Conservation (phyloP, 2,888 invertebrate genomes). For the Aquatica leii region DNA sequence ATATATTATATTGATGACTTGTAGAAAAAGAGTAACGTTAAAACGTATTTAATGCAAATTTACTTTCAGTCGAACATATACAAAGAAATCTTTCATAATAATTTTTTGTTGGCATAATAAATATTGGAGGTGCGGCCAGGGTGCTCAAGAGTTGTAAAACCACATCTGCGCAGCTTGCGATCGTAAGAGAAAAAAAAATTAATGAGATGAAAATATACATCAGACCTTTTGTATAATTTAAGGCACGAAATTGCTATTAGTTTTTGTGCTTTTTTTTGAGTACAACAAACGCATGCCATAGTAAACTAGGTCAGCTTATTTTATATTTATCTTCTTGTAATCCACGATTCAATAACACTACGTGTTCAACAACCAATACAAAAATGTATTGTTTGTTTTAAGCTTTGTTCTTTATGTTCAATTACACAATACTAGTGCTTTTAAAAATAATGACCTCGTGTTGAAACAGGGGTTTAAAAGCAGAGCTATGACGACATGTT, state of each 20-base stretch:
- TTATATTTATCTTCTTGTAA: not conserved
- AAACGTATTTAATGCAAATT: conserved; percentile 9
- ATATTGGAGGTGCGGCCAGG: conserved; percentile 1
- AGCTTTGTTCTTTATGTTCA: not conserved
- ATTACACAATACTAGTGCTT: too few relatives aligned
- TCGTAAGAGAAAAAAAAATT: not conserved
- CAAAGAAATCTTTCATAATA: not conserved
- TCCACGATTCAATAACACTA: not conserved
- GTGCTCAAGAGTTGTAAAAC: not conserved
- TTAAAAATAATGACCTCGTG: too few relatives aligned
- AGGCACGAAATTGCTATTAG: conserved; percentile 4
- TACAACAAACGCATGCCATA: not conserved
- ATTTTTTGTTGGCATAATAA: not conserved
- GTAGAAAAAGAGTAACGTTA: not conserved
- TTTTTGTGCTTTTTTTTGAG: not conserved
- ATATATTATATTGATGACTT: conserved; percentile 8
- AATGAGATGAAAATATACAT: conserved; percentile 11
- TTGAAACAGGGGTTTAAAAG: too few relatives aligned
- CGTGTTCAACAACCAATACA: conserved; percentile 2
- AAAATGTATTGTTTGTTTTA: not conserved
- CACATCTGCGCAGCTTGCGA: conserved; percentile 5
- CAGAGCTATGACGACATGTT: too few relatives aligned
- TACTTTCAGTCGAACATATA: not conserved
- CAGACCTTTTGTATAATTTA: not conserved
- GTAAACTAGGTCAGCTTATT: conserved; percentile 3